A percentile compares a stretch with the other conserved stretches of the same genome.
These are phyloP conservation scores for Heliconius hermathena DNA, from an alignment of 1,140 invertebrate species.

Conservation along the genomic window DNA sequence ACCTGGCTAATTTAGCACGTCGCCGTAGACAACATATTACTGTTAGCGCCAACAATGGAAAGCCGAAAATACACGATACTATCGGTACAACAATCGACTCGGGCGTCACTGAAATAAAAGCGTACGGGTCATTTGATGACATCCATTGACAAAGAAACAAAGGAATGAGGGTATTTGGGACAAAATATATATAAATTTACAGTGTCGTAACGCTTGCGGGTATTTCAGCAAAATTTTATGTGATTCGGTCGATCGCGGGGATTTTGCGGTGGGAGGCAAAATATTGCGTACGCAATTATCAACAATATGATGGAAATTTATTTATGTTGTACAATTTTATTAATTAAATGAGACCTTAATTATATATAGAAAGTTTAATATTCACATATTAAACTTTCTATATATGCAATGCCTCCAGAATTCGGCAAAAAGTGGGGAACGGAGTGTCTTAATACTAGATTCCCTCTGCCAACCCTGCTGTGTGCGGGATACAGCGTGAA, in stretches of 20 bases:
- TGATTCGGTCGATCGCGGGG: background rate
- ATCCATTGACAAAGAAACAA: slow-evolving; percentile 26
- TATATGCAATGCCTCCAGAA: no score
- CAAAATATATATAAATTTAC: slow-evolving; percentile 15
- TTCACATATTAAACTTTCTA: no score
- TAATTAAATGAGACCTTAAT: no score
- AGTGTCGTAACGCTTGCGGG: background rate
- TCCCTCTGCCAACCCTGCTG: no score
- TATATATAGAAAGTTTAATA: no score
- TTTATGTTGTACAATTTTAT: background rate
- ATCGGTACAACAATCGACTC: slow-evolving; percentile 94
- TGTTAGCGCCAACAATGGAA: slow-evolving; percentile 90
- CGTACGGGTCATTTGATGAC: background rate
- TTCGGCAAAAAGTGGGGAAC: no score
- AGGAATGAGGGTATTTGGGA: slow-evolving; percentile 16
- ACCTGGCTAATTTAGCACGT: slow-evolving; percentile 89
- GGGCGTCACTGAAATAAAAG: slow-evolving; percentile 89
- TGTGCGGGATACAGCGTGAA: no score
- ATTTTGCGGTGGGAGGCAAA: background rate
- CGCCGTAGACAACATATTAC: slow-evolving; percentile 93
- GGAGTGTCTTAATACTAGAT: no score
- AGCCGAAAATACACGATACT: slow-evolving; percentile 93
- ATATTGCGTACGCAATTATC: background rate
- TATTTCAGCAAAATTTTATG: background rate
- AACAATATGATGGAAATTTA: background rate